Percentiles rank a stretch among this genome's conserved stretches.
Conservation (phyloP, 2,888 invertebrate genomes). For the Gryllus longicercus region DNA sequence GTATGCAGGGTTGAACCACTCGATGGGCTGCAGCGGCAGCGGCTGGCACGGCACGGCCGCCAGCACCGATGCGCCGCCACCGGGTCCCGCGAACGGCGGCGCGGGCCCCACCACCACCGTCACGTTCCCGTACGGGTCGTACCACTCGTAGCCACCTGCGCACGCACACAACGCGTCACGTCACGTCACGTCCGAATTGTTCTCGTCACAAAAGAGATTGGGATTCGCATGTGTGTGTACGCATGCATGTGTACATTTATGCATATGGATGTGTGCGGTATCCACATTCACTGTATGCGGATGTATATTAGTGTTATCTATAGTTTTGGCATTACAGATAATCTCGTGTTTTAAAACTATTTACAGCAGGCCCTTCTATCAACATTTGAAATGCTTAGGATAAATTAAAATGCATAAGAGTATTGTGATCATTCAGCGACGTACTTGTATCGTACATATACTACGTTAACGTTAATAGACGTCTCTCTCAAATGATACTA, state of each 20-base stretch:
- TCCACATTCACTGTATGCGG: not conserved
- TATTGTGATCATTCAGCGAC: too few species aligned
- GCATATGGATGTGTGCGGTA: not conserved
- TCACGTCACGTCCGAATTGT: too few species aligned
- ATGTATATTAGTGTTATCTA: not conserved
- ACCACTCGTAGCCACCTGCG: slow-evolving; percentile 42
- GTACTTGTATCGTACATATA: too few species aligned
- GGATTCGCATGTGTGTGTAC: not conserved
- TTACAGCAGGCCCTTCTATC: too few species aligned
- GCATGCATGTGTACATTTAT: not conserved
- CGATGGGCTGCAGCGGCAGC: slow-evolving; percentile 50
- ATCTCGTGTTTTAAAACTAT: too few species aligned
- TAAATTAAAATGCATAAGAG: too few species aligned
- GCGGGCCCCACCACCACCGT: slow-evolving; percentile 47
- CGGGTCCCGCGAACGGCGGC: slow-evolving; percentile 42
- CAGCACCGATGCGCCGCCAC: slow-evolving; percentile 42
- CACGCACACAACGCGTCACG: not conserved
- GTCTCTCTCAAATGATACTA: too few species aligned
- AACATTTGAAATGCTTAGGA: too few species aligned
- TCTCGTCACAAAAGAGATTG: not conserved
- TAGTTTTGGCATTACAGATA: too few species aligned
- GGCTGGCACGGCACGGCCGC: slow-evolving; percentile 49
- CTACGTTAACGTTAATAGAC: too few species aligned
- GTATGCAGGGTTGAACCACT: slow-evolving; percentile 50
- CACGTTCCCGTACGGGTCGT: slow-evolving; percentile 43